phyloP scores from a whole-genome alignment of 2,113 vertebrate species.

The Rhodinocichla rosea region DNA sequence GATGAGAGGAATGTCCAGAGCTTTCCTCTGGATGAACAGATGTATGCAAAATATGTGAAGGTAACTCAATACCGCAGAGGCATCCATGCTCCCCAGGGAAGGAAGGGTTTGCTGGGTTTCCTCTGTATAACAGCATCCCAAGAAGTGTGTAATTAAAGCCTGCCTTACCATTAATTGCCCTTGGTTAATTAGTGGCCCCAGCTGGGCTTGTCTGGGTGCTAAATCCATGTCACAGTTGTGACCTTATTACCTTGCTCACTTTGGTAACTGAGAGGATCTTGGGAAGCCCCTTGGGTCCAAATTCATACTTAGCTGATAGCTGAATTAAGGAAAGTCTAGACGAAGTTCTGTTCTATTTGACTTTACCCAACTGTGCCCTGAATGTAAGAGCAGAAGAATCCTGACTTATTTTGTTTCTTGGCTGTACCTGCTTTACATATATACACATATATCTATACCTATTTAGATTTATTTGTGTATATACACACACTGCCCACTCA shows the following conservation, averaged over 20 bases:
- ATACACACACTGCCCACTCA: not conserved
- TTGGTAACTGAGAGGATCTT: not conserved
- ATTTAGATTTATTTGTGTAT: not conserved
- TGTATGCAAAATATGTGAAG: slow-evolving; percentile 99
- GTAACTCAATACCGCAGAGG: slow-evolving; percentile 67
- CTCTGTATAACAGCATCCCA: not conserved
- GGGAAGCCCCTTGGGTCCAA: not conserved
- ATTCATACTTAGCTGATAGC: not conserved
- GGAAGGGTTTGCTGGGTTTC: not conserved
- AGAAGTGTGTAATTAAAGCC: not conserved
- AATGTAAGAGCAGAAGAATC: not conserved
- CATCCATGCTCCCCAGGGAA: not conserved
- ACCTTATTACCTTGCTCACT: not conserved
- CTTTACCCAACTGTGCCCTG: not conserved
- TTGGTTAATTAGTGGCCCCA: not conserved
- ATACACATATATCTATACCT: not conserved
- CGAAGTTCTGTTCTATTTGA: not conserved
- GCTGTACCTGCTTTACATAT: not conserved
- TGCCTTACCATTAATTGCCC: not conserved
- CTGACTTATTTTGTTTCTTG: not conserved
- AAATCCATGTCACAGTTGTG: not conserved
- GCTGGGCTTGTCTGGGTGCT: not conserved
- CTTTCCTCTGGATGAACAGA: slow-evolving; percentile 97
- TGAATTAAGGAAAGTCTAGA: not conserved
- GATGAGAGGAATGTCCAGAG: slow-evolving; percentile 98